These are phyloP conservation scores for Beaufortia kweichowensis DNA, from an alignment of 2,113 vertebrate genomes.

Conservation along the genomic window DNA sequence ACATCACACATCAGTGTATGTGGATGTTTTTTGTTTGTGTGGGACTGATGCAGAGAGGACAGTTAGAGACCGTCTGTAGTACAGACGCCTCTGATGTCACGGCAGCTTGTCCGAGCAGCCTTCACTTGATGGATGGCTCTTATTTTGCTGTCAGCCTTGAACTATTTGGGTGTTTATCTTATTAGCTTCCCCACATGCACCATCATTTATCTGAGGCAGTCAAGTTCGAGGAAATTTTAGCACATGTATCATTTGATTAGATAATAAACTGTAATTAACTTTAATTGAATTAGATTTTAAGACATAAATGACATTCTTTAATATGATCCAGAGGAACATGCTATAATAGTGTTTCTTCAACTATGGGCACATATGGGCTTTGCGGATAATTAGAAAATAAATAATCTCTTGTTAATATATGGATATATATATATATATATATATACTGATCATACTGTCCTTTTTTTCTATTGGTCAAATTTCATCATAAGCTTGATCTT, in stretches of 20 bases:
- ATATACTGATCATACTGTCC: too few species aligned
- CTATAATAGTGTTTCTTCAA: too few species aligned
- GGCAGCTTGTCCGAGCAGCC: slow-evolving; percentile 25
- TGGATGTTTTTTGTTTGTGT: neutral
- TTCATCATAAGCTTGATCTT: too few species aligned
- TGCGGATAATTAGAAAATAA: too few species aligned
- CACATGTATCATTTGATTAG: slow-evolving; percentile 42
- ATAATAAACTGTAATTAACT: slow-evolving; percentile 36
- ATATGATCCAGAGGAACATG: too few species aligned
- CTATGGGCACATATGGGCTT: too few species aligned
- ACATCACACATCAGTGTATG: neutral
- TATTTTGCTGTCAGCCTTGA: slow-evolving; percentile 50
- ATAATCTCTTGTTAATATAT: too few species aligned
- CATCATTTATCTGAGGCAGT: slow-evolving; percentile 35
- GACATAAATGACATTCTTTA: too few species aligned
- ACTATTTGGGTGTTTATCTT: slow-evolving; percentile 53
- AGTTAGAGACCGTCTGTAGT: slow-evolving; percentile 2
- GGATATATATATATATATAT: too few species aligned
- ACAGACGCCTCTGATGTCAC: slow-evolving; percentile 9
- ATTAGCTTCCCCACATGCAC: slow-evolving; percentile 30
- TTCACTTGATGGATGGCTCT: slow-evolving; percentile 50
- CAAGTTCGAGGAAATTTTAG: slow-evolving; percentile 16
- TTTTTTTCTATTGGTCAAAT: too few species aligned
- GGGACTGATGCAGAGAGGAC: slow-evolving; percentile 17
- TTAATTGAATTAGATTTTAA: too few species aligned